Percentiles rank a stretch among this genome's conserved stretches.
Conservation (phyloP, 1,140 invertebrate genomes). For the Calliphora vicina region DNA sequence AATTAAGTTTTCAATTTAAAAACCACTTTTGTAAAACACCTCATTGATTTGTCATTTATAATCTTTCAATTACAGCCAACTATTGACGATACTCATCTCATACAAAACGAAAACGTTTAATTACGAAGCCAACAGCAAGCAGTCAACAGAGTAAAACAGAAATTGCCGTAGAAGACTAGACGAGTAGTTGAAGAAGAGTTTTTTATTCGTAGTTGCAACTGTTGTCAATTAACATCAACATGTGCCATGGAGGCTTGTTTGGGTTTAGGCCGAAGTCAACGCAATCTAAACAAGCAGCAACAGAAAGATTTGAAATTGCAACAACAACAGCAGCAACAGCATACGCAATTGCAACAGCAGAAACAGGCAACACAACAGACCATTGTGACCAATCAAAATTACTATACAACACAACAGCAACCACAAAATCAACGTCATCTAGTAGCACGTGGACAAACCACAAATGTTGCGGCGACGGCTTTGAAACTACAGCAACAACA, state of each 20-base stretch:
- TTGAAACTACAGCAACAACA: conserved; percentile 33
- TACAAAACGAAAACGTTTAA: neutral
- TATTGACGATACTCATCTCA: neutral
- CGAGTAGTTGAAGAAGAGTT: too few species aligned
- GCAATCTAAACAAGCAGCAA: conserved; percentile 30
- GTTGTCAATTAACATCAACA: conserved; percentile 38
- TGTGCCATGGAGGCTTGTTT: conserved; percentile 60
- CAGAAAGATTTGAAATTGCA: conserved; percentile 41
- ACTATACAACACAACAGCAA: conserved; percentile 56
- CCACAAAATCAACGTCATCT: conserved; percentile 49
- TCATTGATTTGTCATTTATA: conserved; percentile 24
- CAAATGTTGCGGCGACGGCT: neutral
- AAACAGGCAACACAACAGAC: neutral
- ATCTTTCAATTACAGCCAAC: conserved; percentile 22
- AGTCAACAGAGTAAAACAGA: neutral
- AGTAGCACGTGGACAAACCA: conserved; percentile 28
- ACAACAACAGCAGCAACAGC: conserved; percentile 39
- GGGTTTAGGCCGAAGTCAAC: conserved; percentile 41
- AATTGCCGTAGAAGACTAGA: too few species aligned
- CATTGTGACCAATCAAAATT: conserved; percentile 52
- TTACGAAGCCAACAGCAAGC: neutral
- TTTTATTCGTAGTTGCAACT: neutral
- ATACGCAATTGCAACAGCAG: conserved; percentile 33
- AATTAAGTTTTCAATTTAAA: neutral
- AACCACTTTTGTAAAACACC: neutral